Evolutionary conservation across 2,888 invertebrate species (phyloP).

Genomic region (Thyatira batis): DNA sequence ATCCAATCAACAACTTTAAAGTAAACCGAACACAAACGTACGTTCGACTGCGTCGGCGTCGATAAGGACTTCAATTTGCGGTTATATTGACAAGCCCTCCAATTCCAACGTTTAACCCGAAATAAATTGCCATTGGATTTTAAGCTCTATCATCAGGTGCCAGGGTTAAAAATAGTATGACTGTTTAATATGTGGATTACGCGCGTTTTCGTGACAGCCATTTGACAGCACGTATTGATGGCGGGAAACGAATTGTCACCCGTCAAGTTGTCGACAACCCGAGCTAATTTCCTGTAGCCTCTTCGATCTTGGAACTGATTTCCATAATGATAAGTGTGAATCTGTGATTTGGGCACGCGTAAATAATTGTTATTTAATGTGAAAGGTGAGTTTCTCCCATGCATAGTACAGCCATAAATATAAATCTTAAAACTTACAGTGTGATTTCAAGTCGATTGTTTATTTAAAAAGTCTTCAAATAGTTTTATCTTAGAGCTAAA

Average conservation of each 20-base stretch:
- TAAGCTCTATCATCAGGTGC: background rate
- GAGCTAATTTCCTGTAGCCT: constrained; percentile 28
- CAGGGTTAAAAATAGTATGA: background rate
- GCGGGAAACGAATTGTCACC: constrained; percentile 40
- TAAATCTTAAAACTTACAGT: too few species aligned
- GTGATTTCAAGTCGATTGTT: too few species aligned
- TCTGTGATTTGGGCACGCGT: background rate
- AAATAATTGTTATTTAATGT: constrained; percentile 18
- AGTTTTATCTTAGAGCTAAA: background rate
- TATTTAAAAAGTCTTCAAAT: background rate
- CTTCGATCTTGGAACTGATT: constrained; percentile 7
- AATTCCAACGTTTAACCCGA: background rate
- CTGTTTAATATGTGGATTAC: constrained; percentile 9
- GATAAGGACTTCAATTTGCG: constrained; percentile 27
- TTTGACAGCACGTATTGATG: constrained; percentile 33
- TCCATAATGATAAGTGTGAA: background rate
- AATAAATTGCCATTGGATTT: background rate
- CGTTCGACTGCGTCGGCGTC: constrained; percentile 26
- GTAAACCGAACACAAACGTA: constrained; percentile 23
- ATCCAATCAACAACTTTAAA: constrained; percentile 13
- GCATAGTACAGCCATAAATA: too few species aligned
- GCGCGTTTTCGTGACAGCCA: constrained; percentile 16
- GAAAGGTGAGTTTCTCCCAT: too few species aligned
- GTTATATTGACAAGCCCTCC: background rate
- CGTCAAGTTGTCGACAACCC: constrained; percentile 32